Evolutionary conservation across 2,797 vertebrate species (phyloP).

Genomic region (Pempheris klunzingeri): DNA sequence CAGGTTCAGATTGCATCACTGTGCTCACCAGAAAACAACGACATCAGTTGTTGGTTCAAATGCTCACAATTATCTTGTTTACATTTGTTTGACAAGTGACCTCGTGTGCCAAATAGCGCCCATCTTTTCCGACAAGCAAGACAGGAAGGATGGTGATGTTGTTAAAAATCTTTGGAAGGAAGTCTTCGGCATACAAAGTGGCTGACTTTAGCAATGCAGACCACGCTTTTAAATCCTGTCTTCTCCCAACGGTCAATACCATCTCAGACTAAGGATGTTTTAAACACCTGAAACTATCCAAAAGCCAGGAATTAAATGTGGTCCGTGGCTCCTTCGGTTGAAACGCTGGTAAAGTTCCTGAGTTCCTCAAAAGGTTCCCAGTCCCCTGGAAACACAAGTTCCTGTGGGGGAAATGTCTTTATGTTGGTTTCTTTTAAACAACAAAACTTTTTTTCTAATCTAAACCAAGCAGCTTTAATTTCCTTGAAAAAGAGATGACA

Average conservation of each 20-base stretch:
- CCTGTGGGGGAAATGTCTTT: background rate
- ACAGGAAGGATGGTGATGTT: constrained; percentile 5
- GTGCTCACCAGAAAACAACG: background rate
- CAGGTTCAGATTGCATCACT: background rate
- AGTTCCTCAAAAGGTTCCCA: background rate
- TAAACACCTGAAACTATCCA: background rate
- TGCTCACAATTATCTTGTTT: constrained; percentile 29
- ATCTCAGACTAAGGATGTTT: background rate
- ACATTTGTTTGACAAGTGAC: constrained; percentile 49
- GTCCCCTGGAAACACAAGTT: background rate
- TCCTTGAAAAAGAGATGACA: background rate
- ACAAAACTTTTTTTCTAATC: too few relatives aligned
- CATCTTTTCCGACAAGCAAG: constrained; percentile 28
- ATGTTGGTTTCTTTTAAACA: background rate
- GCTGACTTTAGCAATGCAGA: constrained; percentile 17
- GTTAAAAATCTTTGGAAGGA: background rate
- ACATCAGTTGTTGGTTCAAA: constrained; percentile 1
- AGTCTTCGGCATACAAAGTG: constrained; percentile 15
- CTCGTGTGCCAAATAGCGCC: constrained; percentile 41
- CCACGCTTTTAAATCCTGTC: background rate
- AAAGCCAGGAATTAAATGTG: background rate
- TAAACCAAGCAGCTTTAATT: background rate
- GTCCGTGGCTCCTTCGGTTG: background rate
- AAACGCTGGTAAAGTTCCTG: background rate
- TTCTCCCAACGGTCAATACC: background rate